phyloP scores from a whole-genome alignment of 2,888 invertebrate genomes.

The Mythimna pallens region DNA sequence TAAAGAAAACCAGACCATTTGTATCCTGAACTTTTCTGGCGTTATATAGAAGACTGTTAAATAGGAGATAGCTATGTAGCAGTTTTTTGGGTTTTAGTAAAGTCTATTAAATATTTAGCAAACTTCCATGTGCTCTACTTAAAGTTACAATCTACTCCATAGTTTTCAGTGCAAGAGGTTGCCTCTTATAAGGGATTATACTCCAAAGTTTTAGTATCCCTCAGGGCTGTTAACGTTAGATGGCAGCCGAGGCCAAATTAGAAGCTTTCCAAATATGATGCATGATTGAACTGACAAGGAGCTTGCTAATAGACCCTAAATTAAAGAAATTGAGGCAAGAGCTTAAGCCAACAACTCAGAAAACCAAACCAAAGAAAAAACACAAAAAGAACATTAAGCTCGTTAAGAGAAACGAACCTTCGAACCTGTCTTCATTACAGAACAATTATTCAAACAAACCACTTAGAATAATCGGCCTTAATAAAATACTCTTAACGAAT shows the following conservation, averaged over 20 bases:
- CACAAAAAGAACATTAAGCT: constrained; percentile 44
- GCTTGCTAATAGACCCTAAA: background rate
- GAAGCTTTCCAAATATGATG: background rate
- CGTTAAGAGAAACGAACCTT: constrained; percentile 40
- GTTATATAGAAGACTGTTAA: background rate
- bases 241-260: constrained; percentile 25
- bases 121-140: constrained; percentile 19
- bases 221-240: constrained; percentile 12
- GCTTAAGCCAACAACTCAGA: background rate
- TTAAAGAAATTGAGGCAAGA: constrained; percentile 2
- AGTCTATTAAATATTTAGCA: constrained; percentile 35
- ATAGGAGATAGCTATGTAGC: background rate
- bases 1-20: constrained; percentile 6
- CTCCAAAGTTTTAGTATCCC: constrained; percentile 28
- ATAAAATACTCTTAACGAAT: constrained; percentile 63
- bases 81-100: too few species aligned
- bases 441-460: constrained; percentile 64
- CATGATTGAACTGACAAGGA: constrained; percentile 12
- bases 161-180: constrained; percentile 37
- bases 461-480: constrained; percentile 59
- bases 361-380: constrained; percentile 32
- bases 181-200: constrained; percentile 33
- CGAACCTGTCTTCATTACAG: constrained; percentile 57
- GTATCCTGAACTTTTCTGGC: background rate
- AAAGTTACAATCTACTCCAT: constrained; percentile 33